Conservation (phyloP, 2,797 vertebrate genomes). For the Emys orbicularis region DNA sequence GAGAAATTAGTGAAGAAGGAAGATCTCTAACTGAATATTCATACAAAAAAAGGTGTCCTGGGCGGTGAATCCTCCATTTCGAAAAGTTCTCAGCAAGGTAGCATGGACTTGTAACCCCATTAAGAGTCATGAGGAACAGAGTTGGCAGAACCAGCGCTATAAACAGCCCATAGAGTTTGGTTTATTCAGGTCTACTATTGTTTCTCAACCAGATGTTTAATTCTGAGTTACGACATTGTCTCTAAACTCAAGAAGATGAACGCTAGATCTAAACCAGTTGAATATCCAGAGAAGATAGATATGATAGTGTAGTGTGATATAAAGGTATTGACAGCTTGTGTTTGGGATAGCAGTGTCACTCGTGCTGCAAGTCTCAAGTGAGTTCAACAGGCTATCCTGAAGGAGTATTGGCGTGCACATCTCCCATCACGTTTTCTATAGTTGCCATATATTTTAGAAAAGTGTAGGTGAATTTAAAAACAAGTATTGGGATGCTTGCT, state of each 20-base stretch:
- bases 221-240: background rate
- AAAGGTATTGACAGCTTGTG: background rate
- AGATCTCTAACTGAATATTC: background rate
- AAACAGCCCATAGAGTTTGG: background rate
- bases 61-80: background rate
- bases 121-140: background rate
- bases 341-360: background rate
- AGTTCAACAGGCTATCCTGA: background rate
- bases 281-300: background rate
- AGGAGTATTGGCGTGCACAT: background rate
- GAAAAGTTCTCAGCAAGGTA: background rate
- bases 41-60: background rate
- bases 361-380: background rate
- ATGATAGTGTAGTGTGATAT: background rate
- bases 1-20: background rate
- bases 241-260: background rate
- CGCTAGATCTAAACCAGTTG: no score
- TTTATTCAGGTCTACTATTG: background rate
- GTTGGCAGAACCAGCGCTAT: background rate
- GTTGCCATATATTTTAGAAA: background rate
- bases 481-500: background rate
- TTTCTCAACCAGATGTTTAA: background rate
- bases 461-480: background rate
- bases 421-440: background rate
- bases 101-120: background rate